Base-by-base conservation (phyloP, 2,888 invertebrate genomes). In the Diarsia dahlii region DNA sequence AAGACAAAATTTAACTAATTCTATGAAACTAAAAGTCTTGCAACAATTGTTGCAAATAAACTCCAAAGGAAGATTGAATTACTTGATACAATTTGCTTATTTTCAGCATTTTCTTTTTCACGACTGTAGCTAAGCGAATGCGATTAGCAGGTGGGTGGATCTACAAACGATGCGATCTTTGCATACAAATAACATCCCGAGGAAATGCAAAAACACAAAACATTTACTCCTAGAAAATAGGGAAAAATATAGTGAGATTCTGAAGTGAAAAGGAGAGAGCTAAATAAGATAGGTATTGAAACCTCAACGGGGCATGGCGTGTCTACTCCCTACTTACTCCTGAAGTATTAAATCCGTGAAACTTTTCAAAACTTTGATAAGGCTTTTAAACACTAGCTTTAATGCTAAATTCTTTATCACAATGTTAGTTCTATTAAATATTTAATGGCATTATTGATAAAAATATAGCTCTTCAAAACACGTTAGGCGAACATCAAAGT, bases 401-500 rank as follows among this genome's bases (percentile, higher is more conserved):
- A 39, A 71, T 68, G 52, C 46, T 52, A 68, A 68, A 80, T 69
- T 80, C 48, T 67, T 56, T 18, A 68, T n/a, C 18, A 68, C 64
- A 62, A 60, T 15, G 23, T 65, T 76, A 71, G 71, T 62, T 46
- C 64, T 78, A 73, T 74, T 72, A 72, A 80, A 70, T 73, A 74
- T 76, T 82, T 71, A 72, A 82, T 72, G 28, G 50, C 58, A 82
- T 74, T 76, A 76, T 73, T 76, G 62, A 52, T 58, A 76, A 71
- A 74, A 74, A 79, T 76, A 75, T 77, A 73, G 68, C 65, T 77
- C 65, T 71, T 79, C 46, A 46, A 87, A 78, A 80, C 62, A 65
- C 58, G 66, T 84, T 81, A 83, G 73, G 65, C 74, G 13, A 63
- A 71, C 86, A 80, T 80, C 76, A 80, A 74, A 81, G 66, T 60